Base-by-base conservation (phyloP, 2,113 vertebrate genomes). In the Gavia stellata region DNA sequence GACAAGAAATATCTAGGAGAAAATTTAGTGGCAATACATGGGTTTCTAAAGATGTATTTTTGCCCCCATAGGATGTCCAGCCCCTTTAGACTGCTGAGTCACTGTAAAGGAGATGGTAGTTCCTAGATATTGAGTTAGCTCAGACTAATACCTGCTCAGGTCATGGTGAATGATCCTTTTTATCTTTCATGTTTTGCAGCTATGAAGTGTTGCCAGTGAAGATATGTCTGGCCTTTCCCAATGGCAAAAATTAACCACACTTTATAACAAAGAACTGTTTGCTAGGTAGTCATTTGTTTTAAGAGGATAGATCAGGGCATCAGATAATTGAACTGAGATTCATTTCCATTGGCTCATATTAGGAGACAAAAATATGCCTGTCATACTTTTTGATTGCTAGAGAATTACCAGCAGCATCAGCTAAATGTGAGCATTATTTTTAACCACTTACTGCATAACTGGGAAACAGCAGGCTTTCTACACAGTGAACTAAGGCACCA, bases 31-130 rank as follows among this genome's bases (percentile, higher is more conserved):
- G 25, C 36, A 61, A n/a, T 77, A 66, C 7, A 23, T 0, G 3
- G 24, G 15, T 50, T 75, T 88, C 36, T 81, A 38, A 86, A 75
- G n/a, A 42, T 10, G 29, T 42, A 13, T 34, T 70, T 71, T 78
- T 74, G 8, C 6, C 34, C 12, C 8, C 33, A 1, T 52, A 49
- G 23, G n/a, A 47, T 0, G 0, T 49, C n/a, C 28, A 49, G 13
- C 29, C 61, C 10, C 38, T 61, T 71, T 52, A 62, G 36, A 42
- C 47, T 42, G n/a, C 71, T n/a, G 36, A 36, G n/a, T 67, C 52
- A 77, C n/a, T 66, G 33, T 56, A 20, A 52, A 62, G 24, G 31
- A 49, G 20, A 9, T 50, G 33, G 26, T 49, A 38, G 36, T 38
- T 73, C 25, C 21, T 8, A 49, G 31, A 18, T n/a, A 26, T 1